These are phyloP conservation scores for Cydia splendana DNA, from an alignment of 1,140 invertebrate genomes.

Conservation along the genomic window DNA sequence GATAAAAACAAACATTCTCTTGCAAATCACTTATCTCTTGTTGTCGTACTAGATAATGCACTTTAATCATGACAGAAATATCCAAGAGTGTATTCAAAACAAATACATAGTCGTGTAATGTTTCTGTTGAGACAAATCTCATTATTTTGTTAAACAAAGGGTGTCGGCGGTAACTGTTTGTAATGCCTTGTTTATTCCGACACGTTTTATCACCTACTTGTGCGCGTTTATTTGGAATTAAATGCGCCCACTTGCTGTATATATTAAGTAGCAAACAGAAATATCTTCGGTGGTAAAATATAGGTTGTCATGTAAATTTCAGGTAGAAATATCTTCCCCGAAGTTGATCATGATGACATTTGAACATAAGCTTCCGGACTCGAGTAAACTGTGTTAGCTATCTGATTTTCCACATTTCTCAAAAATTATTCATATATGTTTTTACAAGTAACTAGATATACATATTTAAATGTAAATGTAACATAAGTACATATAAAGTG, in stretches of 20 bases:
- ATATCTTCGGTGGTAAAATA: constrained; percentile 3
- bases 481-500: not conserved
- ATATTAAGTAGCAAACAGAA: not conserved
- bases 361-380: constrained; percentile 25
- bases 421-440: not conserved
- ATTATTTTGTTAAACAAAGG: constrained; percentile 36
- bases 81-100: constrained; percentile 33
- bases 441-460: not conserved
- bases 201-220: constrained; percentile 13
- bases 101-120: constrained; percentile 8
- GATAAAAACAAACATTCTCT: constrained; percentile 55
- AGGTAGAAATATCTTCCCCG: constrained; percentile 1
- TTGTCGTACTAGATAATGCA: constrained; percentile 48
- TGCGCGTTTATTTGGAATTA: not conserved
- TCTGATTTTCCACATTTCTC: not conserved
- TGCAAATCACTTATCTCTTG: constrained; percentile 53
- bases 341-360: constrained; percentile 15
- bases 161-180: constrained; percentile 21
- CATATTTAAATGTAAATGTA: not conserved
- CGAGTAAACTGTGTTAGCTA: constrained; percentile 19
- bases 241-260: constrained; percentile 3
- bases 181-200: constrained; percentile 32
- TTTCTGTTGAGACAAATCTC: constrained; percentile 34
- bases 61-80: constrained; percentile 51
- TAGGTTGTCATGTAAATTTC: constrained; percentile 1